These are phyloP conservation scores for Frieseomelitta varia DNA, from an alignment of 1,140 invertebrate genomes.

Conservation along the genomic window DNA sequence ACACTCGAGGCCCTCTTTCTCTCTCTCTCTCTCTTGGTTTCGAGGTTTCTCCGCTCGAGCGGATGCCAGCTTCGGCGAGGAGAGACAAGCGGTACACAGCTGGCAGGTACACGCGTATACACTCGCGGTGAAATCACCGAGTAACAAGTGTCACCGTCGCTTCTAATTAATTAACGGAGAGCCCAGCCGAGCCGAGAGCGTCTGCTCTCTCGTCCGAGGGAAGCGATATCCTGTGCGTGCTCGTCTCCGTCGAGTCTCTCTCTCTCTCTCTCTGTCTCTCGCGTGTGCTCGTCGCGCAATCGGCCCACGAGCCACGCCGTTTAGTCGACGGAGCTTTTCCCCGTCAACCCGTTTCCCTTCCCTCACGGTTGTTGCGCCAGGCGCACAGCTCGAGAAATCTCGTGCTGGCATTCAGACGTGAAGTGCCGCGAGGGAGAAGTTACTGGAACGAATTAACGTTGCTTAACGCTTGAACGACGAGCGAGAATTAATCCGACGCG, in stretches of 20 bases:
- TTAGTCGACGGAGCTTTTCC: constrained; percentile 13
- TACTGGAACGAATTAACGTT: constrained; percentile 50
- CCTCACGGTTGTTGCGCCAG: not conserved
- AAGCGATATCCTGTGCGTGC: constrained; percentile 24
- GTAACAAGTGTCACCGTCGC: constrained; percentile 55
- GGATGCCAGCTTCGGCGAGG: not conserved
- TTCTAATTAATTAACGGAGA: constrained; percentile 52
- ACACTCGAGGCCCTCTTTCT: constrained; percentile 19
- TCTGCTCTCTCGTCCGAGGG: constrained; percentile 12
- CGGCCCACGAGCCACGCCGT: constrained; percentile 7
- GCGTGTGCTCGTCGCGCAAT: not conserved
- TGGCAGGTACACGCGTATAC: constrained; percentile 13
- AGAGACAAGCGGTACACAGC: constrained; percentile 22
- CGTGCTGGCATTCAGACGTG: constrained; percentile 31
- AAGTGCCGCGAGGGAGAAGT: constrained; percentile 46
- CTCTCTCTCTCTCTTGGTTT: not conserved
- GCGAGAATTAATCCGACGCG: constrained; percentile 50
- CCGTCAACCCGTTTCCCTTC: not conserved
- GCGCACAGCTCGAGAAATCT: not conserved
- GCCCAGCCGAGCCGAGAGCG: not conserved
- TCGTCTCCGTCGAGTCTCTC: not conserved
- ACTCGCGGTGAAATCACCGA: constrained; percentile 41
- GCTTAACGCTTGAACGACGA: constrained; percentile 45
- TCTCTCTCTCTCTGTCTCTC: no score
- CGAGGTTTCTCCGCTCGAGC: not conserved